Conservation (phyloP, 2,797 vertebrate species). For the Argyrosomus regius region DNA sequence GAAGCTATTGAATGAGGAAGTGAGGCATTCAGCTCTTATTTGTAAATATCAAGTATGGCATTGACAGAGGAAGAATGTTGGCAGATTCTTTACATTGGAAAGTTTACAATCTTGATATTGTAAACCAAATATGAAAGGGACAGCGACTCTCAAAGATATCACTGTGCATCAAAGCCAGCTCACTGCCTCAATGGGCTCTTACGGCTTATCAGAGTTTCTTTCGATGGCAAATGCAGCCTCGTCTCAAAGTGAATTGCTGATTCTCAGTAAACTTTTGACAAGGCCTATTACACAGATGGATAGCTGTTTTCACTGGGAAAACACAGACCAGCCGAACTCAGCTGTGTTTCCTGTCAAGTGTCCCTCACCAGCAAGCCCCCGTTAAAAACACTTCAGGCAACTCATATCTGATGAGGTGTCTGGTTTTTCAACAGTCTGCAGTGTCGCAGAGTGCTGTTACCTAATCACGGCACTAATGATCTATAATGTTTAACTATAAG, state of each 20-base stretch:
- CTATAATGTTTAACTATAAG: constrained; percentile 33
- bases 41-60: constrained; percentile 29
- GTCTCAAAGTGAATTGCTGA: constrained; percentile 73
- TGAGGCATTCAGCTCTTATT: constrained; percentile 9
- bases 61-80: constrained; percentile 30
- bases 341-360: constrained; percentile 47
- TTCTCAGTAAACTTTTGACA: constrained; percentile 79
- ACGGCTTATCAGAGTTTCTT: constrained; percentile 66
- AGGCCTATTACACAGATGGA: constrained; percentile 78
- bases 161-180: constrained; percentile 55
- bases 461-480: constrained; percentile 47
- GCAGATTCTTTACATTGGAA: constrained; percentile 23
- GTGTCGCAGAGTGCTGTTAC: constrained; percentile 35
- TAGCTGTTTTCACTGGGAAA: constrained; percentile 64
- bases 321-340: constrained; percentile 41
- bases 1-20: constrained; percentile 16
- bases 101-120: constrained; percentile 40
- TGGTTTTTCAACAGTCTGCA: constrained; percentile 32
- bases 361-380: constrained; percentile 40
- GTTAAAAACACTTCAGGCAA: constrained; percentile 48
- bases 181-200: constrained; percentile 54
- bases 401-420: constrained; percentile 56
- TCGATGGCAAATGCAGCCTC: constrained; percentile 51
- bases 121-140: constrained; percentile 47
- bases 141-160: constrained; percentile 55